phyloP scores from a whole-genome alignment of 2,888 invertebrate genomes.

The Sceliomorpha sp. region DNA sequence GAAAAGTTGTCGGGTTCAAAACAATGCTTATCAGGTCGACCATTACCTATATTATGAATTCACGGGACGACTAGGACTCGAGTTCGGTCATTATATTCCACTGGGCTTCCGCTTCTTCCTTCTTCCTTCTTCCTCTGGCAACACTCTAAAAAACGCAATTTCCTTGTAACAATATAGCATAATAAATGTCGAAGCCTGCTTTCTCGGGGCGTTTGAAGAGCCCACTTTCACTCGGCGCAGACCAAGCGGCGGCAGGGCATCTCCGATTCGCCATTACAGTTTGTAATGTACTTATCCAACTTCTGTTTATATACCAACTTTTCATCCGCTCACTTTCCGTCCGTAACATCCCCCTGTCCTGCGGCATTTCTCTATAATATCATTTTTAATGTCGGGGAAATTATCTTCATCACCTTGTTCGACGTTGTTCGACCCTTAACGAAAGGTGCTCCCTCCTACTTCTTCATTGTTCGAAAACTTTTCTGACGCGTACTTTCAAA shows the following conservation, averaged over 20 bases:
- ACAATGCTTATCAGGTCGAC: slow-evolving; percentile 13
- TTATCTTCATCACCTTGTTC: slow-evolving; percentile 69
- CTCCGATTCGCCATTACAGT: slow-evolving; percentile 78
- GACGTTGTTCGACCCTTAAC: slow-evolving; percentile 25
- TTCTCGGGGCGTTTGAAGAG: slow-evolving; percentile 64
- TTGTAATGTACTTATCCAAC: slow-evolving; percentile 80
- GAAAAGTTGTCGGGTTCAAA: slow-evolving; percentile 16
- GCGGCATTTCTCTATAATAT: slow-evolving; percentile 74
- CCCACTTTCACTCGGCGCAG: slow-evolving; percentile 65
- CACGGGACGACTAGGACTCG: slow-evolving; percentile 10
- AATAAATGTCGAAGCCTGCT: slow-evolving; percentile 74
- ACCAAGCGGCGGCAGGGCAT: slow-evolving; percentile 63
- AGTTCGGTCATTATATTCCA: slow-evolving; percentile 3
- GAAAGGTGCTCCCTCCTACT: no score
- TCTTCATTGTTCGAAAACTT: no score
- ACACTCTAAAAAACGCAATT: slow-evolving; percentile 78
- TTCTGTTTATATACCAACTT: slow-evolving; percentile 80
- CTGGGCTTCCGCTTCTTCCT: slow-evolving; percentile 2
- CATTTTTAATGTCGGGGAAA: slow-evolving; percentile 78
- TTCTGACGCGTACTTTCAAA: no score
- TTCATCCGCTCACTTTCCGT: slow-evolving; percentile 62
- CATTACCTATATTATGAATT: slow-evolving; percentile 33
- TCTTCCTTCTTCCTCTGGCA: slow-evolving; percentile 36
- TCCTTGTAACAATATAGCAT: slow-evolving; percentile 79
- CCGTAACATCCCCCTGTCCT: slow-evolving; percentile 71